phyloP scores from a whole-genome alignment of 2,888 invertebrate genomes.

The Diplolepis rosae region DNA sequence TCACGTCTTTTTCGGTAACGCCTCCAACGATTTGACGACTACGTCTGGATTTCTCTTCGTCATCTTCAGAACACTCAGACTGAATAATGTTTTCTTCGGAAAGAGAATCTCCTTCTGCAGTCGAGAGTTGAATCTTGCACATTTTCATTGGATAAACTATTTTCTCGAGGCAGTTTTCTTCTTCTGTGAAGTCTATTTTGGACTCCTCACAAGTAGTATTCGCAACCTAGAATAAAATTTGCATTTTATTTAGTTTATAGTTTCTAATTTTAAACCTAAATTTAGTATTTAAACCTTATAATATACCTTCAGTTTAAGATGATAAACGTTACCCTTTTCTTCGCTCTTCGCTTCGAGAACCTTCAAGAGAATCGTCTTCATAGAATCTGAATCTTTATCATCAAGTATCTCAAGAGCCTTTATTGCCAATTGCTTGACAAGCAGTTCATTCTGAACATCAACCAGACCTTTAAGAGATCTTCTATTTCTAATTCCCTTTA shows the following conservation, averaged over 20 bases:
- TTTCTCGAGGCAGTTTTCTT: conserved; percentile 49
- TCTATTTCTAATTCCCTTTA: conserved; percentile 41
- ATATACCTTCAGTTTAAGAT: conserved; percentile 65
- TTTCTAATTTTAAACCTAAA: no score
- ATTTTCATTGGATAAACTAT: conserved; percentile 70
- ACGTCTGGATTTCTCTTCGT: neutral
- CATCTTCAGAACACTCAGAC: conserved; percentile 74
- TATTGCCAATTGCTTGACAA: conserved; percentile 72
- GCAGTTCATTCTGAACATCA: conserved; percentile 52
- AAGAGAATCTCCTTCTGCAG: conserved; percentile 64
- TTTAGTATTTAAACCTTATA: no score
- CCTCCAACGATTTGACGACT: conserved; percentile 42
- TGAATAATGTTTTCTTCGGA: conserved; percentile 74
- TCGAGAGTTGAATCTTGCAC: conserved; percentile 76
- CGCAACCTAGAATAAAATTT: conserved; percentile 61
- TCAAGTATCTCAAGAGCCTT: conserved; percentile 75
- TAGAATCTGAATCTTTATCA: conserved; percentile 74
- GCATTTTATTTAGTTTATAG: no score
- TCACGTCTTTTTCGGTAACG: conserved; percentile 20
- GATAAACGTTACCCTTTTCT: conserved; percentile 71
- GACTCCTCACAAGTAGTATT: conserved; percentile 71
- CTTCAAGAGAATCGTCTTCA: conserved; percentile 74
- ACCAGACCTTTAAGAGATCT: conserved; percentile 31
- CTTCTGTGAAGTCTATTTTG: conserved; percentile 40
- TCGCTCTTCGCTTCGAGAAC: conserved; percentile 73